Percentiles rank a stretch among this genome's conserved stretches.
Evolutionary conservation across 2,797 vertebrate genomes (phyloP).

Genomic region (Gymnopithys bicolor): DNA sequence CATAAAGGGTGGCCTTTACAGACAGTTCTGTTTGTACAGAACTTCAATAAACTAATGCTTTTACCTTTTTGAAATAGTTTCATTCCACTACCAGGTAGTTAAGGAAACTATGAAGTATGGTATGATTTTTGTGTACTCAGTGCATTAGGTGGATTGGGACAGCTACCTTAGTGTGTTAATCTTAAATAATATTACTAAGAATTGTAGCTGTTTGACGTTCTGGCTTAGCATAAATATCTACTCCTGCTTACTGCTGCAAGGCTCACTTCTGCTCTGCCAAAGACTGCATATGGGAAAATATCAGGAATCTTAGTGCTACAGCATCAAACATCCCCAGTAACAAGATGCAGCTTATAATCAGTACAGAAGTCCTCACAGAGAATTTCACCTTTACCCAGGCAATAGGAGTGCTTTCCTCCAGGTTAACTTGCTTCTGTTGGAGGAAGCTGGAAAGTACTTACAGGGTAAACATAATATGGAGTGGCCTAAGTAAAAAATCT

Average conservation of each 20-base stretch:
- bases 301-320: constrained; percentile 7
- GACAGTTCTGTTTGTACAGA: constrained; percentile 1
- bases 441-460: constrained; percentile 32
- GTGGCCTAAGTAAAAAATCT: constrained; percentile 23
- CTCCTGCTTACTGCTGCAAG: neutral
- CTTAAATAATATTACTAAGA: constrained; percentile 6
- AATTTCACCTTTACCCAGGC: neutral
- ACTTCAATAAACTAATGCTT: constrained; percentile 35
- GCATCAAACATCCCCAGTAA: neutral
- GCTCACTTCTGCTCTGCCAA: constrained; percentile 19
- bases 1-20: constrained; percentile 25
- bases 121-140: constrained; percentile 17
- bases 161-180: neutral
- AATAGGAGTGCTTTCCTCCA: neutral
- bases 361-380: constrained; percentile 3
- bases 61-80: constrained; percentile 25
- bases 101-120: constrained; percentile 25
- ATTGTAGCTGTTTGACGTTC: neutral
- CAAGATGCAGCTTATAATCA: neutral
- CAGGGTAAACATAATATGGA: constrained; percentile 27
- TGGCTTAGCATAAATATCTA: neutral
- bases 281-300: constrained; percentile 3
- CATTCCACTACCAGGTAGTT: neutral
- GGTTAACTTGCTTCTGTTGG: neutral
- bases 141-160: constrained; percentile 28